phyloP scores from a whole-genome alignment of 2,888 invertebrate species.

The Prenolepis imparis region DNA sequence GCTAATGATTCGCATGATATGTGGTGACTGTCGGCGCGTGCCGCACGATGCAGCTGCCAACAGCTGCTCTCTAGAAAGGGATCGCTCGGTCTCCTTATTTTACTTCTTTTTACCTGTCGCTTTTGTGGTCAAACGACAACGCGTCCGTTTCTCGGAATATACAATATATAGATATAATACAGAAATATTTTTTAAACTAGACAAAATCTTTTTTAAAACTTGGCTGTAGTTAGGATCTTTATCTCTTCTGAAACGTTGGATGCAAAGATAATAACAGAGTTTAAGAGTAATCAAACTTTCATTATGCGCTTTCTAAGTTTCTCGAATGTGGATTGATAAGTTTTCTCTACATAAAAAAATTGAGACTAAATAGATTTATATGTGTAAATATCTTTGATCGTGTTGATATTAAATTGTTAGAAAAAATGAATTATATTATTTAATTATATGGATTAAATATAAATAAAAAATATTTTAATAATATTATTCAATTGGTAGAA shows the following conservation, averaged over 20 bases:
- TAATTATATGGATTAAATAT: neutral
- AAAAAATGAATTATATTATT: neutral
- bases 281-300: neutral
- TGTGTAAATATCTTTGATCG: neutral
- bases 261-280: neutral
- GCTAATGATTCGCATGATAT: slow-evolving; percentile 78
- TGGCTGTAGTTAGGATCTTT: neutral
- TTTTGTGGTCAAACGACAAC: slow-evolving; percentile 19
- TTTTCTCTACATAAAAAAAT: neutral
- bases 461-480: neutral
- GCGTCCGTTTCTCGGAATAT: neutral
- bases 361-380: neutral
- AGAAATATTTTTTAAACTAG: neutral
- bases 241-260: neutral
- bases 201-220: neutral
- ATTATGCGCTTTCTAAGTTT: neutral
- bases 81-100: slow-evolving; percentile 18
- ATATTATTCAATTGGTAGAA: neutral
- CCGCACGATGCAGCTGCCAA: slow-evolving; percentile 71
- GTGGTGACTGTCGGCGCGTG: slow-evolving; percentile 81
- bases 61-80: slow-evolving; percentile 75
- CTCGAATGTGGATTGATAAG: neutral
- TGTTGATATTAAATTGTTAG: neutral
- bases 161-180: neutral
- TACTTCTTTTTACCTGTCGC: slow-evolving; percentile 42